Evolutionary conservation across 2,888 invertebrate species (phyloP).

Genomic region (Sesamia inferens): DNA sequence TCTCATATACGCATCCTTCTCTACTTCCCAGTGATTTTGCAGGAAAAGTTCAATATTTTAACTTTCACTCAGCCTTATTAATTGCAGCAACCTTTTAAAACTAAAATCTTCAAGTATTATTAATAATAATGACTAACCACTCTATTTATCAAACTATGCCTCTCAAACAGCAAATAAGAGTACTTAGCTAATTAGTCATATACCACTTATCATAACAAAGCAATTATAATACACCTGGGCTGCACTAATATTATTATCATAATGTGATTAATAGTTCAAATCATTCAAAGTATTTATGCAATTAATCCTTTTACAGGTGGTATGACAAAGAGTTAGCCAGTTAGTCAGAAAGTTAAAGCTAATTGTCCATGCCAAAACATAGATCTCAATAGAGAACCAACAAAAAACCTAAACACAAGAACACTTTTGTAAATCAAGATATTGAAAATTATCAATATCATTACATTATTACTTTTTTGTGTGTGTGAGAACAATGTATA

Average conservation of each 20-base stretch:
- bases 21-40: neutral
- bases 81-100: neutral
- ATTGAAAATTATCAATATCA: no score
- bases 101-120: neutral
- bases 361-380: no score
- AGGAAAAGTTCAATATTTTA: neutral
- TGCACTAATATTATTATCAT: slow-evolving; percentile 9
- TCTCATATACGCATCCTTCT: neutral
- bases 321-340: neutral
- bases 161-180: slow-evolving; percentile 5
- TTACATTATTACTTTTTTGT: no score
- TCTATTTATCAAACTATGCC: slow-evolving; percentile 2
- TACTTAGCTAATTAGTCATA: slow-evolving; percentile 29
- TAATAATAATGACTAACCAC: slow-evolving; percentile 10
- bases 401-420: no score
- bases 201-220: slow-evolving; percentile 15
- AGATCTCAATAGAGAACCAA: no score
- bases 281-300: neutral
- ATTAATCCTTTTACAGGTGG: neutral
- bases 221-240: slow-evolving; percentile 32
- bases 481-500: no score
- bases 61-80: neutral
- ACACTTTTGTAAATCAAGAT: no score
- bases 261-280: slow-evolving; percentile 2
- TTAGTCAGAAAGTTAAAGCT: neutral